A percentile compares a stretch with the other conserved stretches of the same genome.
These are phyloP conservation scores for Sturnus vulgaris DNA, from an alignment of 2,113 vertebrate species.

Conservation along the genomic window DNA sequence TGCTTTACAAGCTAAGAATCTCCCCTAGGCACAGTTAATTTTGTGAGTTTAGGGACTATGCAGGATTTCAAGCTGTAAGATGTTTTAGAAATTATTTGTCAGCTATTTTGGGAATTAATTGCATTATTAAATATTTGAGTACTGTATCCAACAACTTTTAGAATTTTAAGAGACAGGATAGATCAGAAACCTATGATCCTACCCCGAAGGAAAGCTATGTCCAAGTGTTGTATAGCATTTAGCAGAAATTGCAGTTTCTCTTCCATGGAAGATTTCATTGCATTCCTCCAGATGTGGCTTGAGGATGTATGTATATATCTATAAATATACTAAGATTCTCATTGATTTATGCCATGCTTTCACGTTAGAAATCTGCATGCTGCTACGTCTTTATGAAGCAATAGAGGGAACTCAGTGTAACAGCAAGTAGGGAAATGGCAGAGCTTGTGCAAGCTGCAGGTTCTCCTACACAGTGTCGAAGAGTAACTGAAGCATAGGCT, in stretches of 20 bases:
- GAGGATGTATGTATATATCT: not conserved
- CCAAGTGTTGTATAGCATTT: not conserved
- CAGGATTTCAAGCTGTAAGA: not conserved
- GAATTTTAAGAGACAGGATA: not conserved
- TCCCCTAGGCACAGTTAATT: slow-evolving; percentile 13
- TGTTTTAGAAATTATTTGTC: slow-evolving; percentile 26
- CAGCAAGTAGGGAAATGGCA: not conserved
- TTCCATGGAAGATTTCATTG: not conserved
- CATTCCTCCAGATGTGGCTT: not conserved
- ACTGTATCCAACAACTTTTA: not conserved
- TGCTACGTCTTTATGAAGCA: not conserved
- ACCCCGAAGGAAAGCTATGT: not conserved
- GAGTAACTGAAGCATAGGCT: not conserved
- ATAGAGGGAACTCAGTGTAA: not conserved
- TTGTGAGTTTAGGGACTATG: not conserved
- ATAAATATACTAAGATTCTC: not conserved
- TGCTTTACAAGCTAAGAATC: slow-evolving; percentile 6
- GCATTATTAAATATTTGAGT: not conserved
- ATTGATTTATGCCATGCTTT: not conserved
- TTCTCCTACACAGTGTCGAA: not conserved
- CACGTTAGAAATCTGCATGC: not conserved
- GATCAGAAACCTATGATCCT: not conserved
- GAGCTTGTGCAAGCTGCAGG: not conserved
- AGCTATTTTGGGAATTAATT: slow-evolving; percentile 27
- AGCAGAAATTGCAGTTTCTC: not conserved